Conservation (phyloP, 2,888 invertebrate species). For the Lepidocyrtoides sp. region DNA sequence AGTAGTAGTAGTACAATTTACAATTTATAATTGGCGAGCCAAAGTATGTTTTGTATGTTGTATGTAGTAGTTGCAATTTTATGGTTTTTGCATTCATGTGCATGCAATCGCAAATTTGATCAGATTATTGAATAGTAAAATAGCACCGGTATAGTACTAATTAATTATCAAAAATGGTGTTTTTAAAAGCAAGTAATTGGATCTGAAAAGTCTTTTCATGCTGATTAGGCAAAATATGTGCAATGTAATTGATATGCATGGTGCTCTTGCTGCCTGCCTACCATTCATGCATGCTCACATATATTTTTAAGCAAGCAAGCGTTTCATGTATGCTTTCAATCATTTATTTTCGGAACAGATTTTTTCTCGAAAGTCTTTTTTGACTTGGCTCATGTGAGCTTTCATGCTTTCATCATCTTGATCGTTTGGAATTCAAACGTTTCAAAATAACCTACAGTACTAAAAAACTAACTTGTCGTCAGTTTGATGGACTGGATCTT, state of each 20-base stretch:
- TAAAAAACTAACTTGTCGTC: conserved; percentile 66
- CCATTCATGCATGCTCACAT: not conserved
- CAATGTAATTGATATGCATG: conserved; percentile 28
- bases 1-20: too few species aligned
- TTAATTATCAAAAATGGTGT: conserved; percentile 41
- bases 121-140: conserved; percentile 4
- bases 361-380: not conserved
- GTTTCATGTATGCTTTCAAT: conserved; percentile 9
- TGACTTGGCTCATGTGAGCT: conserved; percentile 27
- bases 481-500: conserved; percentile 75
- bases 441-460: conserved; percentile 15
- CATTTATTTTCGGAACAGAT: conserved; percentile 37
- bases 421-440: conserved; percentile 47
- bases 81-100: conserved; percentile 5
- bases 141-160: conserved; percentile 41
- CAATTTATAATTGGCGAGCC: not conserved
- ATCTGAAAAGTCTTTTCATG: conserved; percentile 34
- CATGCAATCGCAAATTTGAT: conserved; percentile 10
- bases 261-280: not conserved
- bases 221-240: conserved; percentile 30
- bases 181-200: conserved; percentile 44
- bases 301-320: too few species aligned
- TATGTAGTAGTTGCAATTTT: not conserved
- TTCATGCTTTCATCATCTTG: conserved; percentile 52
- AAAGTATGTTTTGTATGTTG: not conserved